These are phyloP conservation scores for Agrilus biguttatus DNA, from an alignment of 2,888 invertebrate species.

Conservation along the genomic window DNA sequence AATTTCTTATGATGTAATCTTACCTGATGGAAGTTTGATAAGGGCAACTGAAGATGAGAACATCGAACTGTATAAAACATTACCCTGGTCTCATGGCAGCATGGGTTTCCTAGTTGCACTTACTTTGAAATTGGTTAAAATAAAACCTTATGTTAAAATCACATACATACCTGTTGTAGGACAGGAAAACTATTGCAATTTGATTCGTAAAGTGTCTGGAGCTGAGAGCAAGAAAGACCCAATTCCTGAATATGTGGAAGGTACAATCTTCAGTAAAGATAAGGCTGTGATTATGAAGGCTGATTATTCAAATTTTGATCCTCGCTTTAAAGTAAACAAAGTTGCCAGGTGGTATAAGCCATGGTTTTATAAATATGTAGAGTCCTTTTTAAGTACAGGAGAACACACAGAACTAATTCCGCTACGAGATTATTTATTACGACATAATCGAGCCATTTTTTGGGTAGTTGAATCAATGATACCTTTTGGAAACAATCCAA, in stretches of 20 bases:
- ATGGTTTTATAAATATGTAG: conserved; percentile 57
- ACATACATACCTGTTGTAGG: conserved; percentile 48
- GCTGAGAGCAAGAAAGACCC: conserved; percentile 22
- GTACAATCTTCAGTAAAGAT: conserved; percentile 46
- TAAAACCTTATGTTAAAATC: conserved; percentile 50
- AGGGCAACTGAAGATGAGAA: conserved; percentile 40
- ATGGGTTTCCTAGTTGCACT: conserved; percentile 49
- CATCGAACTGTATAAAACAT: conserved; percentile 40
- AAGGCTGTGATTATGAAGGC: conserved; percentile 53
- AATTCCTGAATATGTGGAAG: conserved; percentile 49
- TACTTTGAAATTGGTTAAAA: conserved; percentile 44
- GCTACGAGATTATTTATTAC: conserved; percentile 44
- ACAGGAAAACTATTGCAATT: conserved; percentile 46
- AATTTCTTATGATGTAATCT: conserved; percentile 47
- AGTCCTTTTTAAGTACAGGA: conserved; percentile 39
- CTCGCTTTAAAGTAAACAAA: conserved; percentile 36
- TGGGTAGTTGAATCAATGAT: conserved; percentile 62
- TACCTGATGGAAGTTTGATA: conserved; percentile 46
- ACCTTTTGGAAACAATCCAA: conserved; percentile 49
- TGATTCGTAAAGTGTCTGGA: conserved; percentile 44
- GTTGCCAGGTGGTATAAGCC: conserved; percentile 53
- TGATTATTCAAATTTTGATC: conserved; percentile 45
- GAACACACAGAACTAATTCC: conserved; percentile 46
- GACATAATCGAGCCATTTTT: conserved; percentile 54
- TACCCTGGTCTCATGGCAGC: conserved; percentile 56